A percentile compares a stretch with the other conserved stretches of the same genome.
These are phyloP conservation scores for Himalopsyche anomala DNA, from an alignment of 2,888 invertebrate species.

Conservation along the genomic window DNA sequence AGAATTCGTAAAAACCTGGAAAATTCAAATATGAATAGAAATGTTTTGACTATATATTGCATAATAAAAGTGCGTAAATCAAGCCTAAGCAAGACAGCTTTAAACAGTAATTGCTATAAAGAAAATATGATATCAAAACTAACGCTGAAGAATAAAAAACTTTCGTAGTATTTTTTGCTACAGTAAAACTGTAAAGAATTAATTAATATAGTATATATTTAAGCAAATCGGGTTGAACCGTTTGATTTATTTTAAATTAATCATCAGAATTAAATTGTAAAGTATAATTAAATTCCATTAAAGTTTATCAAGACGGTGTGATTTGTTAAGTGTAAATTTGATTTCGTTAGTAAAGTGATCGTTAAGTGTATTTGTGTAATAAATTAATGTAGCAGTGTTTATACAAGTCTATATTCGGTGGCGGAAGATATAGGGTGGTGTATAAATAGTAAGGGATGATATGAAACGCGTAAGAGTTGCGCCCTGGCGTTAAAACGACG, in stretches of 20 bases:
- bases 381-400: not conserved
- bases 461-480: constrained; percentile 57
- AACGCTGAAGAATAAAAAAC: not conserved
- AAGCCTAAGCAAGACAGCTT: not conserved
- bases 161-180: not conserved
- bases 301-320: no score
- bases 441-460: constrained; percentile 46
- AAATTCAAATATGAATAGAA: constrained; percentile 5
- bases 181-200: no score
- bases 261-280: no score
- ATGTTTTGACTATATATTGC: constrained; percentile 5
- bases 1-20: not conserved
- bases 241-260: no score
- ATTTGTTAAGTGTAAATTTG: not conserved
- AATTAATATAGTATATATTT: no score
- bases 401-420: constrained; percentile 2
- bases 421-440: not conserved
- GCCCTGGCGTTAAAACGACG: constrained; percentile 52
- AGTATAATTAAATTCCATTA: no score
- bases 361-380: constrained; percentile 14
- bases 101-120: constrained; percentile 16
- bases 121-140: constrained; percentile 8
- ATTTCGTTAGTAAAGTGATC: not conserved
- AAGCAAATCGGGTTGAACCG: no score
- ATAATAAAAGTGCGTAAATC: constrained; percentile 23